These are phyloP conservation scores for Psilanteris sp. DNA, from an alignment of 1,140 invertebrate species.

Conservation along the genomic window DNA sequence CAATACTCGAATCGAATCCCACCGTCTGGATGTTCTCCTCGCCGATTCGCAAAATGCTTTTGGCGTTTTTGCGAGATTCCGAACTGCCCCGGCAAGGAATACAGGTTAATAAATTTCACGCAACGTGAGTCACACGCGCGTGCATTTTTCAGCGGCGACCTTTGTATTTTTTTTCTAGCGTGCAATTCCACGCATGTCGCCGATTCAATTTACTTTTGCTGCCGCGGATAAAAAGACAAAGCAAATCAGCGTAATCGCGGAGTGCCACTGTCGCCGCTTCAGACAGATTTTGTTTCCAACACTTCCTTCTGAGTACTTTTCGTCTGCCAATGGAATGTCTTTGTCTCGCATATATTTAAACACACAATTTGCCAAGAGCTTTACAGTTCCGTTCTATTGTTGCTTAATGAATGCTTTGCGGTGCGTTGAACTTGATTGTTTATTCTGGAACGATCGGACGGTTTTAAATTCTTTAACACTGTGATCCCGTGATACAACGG, in stretches of 20 bases:
- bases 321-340: constrained; percentile 7
- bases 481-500: constrained; percentile 28
- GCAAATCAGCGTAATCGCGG: background rate
- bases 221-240: too few relatives aligned
- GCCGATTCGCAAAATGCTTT: constrained; percentile 6
- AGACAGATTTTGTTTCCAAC: background rate
- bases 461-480: constrained; percentile 29
- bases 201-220: constrained; percentile 1
- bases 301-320: constrained; percentile 30
- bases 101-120: constrained; percentile 7
- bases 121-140: background rate
- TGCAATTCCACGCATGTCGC: background rate
- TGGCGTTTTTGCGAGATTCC: constrained; percentile 29
- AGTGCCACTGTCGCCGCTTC: too few relatives aligned
- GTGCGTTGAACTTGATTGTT: constrained; percentile 60
- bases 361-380: constrained; percentile 12
- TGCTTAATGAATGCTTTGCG: constrained; percentile 38
- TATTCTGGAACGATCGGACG: constrained; percentile 57
- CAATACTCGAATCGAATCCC: too few relatives aligned
- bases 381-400: constrained; percentile 26
- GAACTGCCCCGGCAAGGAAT: background rate
- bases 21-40: constrained; percentile 18
- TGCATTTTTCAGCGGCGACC: background rate
- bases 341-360: background rate
- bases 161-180: background rate